Evolutionary conservation across 1,140 invertebrate species (phyloP).

Genomic region (Ostrea denselamellosa): DNA sequence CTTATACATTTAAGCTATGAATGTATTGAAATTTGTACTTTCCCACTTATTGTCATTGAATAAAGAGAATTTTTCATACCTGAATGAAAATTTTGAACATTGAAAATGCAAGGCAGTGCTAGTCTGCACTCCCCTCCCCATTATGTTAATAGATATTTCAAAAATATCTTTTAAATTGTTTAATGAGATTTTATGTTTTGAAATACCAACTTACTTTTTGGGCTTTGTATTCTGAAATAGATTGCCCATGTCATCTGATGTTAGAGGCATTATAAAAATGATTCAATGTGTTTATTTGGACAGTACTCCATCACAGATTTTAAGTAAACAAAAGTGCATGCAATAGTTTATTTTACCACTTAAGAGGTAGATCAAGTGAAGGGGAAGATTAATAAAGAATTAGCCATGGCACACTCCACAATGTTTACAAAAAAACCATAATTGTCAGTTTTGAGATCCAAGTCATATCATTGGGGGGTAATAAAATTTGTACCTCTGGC

Average conservation of each 20-base stretch:
- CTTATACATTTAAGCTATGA: background rate
- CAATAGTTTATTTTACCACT: constrained; percentile 30
- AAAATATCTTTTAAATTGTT: constrained; percentile 19
- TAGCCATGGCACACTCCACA: background rate
- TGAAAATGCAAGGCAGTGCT: background rate
- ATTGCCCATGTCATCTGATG: background rate
- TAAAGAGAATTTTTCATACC: constrained; percentile 34
- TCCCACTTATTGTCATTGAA: constrained; percentile 12
- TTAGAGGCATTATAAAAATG: constrained; percentile 5
- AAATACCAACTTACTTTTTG: background rate
- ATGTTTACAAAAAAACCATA: constrained; percentile 34
- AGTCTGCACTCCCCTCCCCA: background rate
- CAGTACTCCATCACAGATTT: constrained; percentile 26
- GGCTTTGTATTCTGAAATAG: background rate
- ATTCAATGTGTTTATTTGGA: constrained; percentile 32
- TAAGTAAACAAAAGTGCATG: constrained; percentile 21
- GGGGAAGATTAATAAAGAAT: background rate
- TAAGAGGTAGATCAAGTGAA: background rate
- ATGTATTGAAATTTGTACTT: constrained; percentile 14
- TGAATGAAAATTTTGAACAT: constrained; percentile 11
- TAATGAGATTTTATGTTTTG: constrained; percentile 14
- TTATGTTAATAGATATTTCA: background rate
- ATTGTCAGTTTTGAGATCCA: constrained; percentile 36
- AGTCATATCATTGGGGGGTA: constrained; percentile 22
- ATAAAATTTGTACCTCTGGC: constrained; percentile 31